Evolutionary conservation across 2,113 vertebrate species (phyloP).

Genomic region (Dicerorhinus sumatrensis): DNA sequence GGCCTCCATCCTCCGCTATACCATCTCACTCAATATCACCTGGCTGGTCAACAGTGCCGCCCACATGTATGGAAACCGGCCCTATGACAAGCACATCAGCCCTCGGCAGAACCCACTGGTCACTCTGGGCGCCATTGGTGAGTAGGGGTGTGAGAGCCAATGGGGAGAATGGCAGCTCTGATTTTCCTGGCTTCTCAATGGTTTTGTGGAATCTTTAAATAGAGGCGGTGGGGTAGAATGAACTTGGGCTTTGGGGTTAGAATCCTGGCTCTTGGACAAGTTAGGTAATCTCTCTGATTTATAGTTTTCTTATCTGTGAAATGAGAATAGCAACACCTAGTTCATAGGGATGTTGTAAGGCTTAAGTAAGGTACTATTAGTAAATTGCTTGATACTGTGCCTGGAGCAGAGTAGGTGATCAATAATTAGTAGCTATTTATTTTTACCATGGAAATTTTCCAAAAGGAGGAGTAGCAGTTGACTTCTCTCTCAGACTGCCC

Average conservation of each 20-base stretch:
- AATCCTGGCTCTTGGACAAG: background rate
- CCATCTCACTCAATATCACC: constrained; percentile 87
- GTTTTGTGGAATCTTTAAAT: background rate
- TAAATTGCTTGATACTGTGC: background rate
- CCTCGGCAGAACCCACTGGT: constrained; percentile 89
- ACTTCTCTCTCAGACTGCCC: background rate
- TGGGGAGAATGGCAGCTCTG: constrained; percentile 68
- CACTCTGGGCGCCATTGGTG: constrained; percentile 89
- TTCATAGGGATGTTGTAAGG: background rate
- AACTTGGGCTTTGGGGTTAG: background rate
- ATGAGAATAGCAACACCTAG: background rate
- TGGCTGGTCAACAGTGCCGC: constrained; percentile 92
- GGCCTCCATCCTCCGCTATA: constrained; percentile 89
- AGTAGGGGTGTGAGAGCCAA: constrained; percentile 77
- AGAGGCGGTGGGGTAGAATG: background rate
- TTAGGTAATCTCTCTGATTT: background rate
- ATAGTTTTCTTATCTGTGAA: background rate
- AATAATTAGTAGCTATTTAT: background rate
- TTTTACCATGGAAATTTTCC: background rate
- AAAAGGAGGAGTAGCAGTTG: background rate
- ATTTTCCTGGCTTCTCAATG: background rate
- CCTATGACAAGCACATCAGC: constrained; percentile 89
- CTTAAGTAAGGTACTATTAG: background rate
- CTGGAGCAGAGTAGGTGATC: background rate
- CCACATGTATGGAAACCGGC: constrained; percentile 91